A percentile compares a stretch with the other conserved stretches of the same genome.
Conservation (phyloP, 2,888 invertebrate genomes). For the Fabriciana adippe region DNA sequence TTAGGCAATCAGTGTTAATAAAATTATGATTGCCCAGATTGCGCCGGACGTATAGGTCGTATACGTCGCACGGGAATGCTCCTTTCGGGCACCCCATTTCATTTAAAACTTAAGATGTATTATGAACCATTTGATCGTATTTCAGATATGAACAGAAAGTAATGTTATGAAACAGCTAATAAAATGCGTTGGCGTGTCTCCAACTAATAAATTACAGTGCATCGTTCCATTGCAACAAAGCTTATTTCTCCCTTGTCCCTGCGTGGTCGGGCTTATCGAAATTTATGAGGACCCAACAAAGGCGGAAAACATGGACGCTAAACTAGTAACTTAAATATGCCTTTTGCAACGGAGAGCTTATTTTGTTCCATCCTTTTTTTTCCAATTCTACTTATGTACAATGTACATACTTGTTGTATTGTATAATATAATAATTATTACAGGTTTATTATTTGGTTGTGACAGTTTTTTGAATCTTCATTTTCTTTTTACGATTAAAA, state of each 20-base stretch:
- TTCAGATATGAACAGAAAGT: slow-evolving; percentile 10
- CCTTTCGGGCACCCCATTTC: too few relatives aligned
- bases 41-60: too few relatives aligned
- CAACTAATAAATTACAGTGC: slow-evolving; percentile 29
- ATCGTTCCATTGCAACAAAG: slow-evolving; percentile 26
- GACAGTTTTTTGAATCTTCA: too few relatives aligned
- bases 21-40: too few relatives aligned
- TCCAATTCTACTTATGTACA: neutral
- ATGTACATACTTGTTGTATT: neutral
- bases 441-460: too few relatives aligned
- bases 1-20: too few relatives aligned
- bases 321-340: slow-evolving; percentile 9
- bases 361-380: neutral
- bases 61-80: too few relatives aligned
- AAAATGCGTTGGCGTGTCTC: slow-evolving; percentile 30
- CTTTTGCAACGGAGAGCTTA: neutral
- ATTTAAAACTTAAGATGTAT: neutral
- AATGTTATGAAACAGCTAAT: slow-evolving; percentile 16
- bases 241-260: slow-evolving; percentile 19
- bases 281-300: slow-evolving; percentile 30
- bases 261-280: slow-evolving; percentile 30
- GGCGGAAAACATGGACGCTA: slow-evolving; percentile 9
- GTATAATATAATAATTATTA: neutral
- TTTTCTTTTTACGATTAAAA: too few relatives aligned
- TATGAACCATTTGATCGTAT: neutral